Evolutionary conservation across 1,140 invertebrate genomes (phyloP).

Genomic region (Tetramorium parvispinum): DNA sequence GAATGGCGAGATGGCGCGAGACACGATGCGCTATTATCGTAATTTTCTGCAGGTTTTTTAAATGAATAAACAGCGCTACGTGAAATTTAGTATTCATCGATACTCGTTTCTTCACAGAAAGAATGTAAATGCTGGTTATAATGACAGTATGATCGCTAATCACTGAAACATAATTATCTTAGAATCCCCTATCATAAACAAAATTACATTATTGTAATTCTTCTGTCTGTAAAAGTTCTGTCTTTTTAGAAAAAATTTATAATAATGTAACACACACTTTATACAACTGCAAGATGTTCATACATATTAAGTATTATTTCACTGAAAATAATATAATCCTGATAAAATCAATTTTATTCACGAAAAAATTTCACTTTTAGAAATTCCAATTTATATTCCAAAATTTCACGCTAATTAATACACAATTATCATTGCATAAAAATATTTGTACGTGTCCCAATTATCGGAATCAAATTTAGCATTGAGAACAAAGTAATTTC

Average conservation of each 20-base stretch:
- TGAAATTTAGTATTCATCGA: not conserved
- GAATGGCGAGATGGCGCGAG: not conserved
- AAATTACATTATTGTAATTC: not conserved
- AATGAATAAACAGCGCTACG: not conserved
- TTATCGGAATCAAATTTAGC: not conserved
- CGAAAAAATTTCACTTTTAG: not conserved
- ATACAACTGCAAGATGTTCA: not conserved
- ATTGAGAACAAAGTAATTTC: not conserved
- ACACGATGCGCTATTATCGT: not conserved
- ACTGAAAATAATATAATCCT: slow-evolving; percentile 15
- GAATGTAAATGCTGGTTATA: not conserved
- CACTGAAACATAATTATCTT: not conserved
- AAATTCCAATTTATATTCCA: not conserved
- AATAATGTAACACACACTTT: not conserved
- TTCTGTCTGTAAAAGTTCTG: not conserved
- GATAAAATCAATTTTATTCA: not conserved
- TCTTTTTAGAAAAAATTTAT: not conserved
- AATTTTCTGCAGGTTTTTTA: not conserved
- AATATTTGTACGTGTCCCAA: not conserved
- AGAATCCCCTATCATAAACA: not conserved
- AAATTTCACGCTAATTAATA: not conserved
- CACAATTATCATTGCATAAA: not conserved
- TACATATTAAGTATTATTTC: not conserved
- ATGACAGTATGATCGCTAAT: not conserved
- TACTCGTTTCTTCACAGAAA: not conserved